Percentiles rank a stretch among this genome's conserved stretches.
phyloP scores from a whole-genome alignment of 2,888 invertebrate species.

The Drosophila recens region DNA sequence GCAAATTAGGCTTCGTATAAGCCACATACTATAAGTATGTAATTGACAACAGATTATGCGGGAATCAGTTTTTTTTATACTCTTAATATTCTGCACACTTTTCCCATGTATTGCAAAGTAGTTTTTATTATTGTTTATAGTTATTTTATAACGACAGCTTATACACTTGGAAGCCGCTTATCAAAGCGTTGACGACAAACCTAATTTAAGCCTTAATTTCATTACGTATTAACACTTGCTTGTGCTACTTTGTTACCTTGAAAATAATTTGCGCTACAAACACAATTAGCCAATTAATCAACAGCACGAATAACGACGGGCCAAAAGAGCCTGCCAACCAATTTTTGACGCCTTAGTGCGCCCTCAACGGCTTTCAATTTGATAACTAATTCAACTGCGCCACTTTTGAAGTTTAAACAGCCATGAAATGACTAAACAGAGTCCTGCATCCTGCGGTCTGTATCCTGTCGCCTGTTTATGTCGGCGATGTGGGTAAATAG shows the following conservation, averaged over 20 bases:
- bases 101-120: no score
- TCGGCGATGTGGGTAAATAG: conserved; percentile 39
- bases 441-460: conserved; percentile 29
- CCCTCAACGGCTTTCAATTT: conserved; percentile 59
- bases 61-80: no score
- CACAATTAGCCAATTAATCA: conserved; percentile 76
- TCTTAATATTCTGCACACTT: no score
- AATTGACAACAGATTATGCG: no score
- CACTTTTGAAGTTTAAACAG: conserved; percentile 67
- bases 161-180: conserved; percentile 37
- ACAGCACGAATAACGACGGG: conserved; percentile 55
- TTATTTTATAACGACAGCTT: conserved; percentile 23
- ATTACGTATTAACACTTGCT: conserved; percentile 61
- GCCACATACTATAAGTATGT: no score
- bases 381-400: conserved; percentile 63
- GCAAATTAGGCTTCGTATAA: no score
- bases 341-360: conserved; percentile 61
- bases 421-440: conserved; percentile 64
- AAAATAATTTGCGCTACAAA: conserved; percentile 61
- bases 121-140: conserved; percentile 5
- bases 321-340: conserved; percentile 45
- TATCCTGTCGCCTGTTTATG: conserved; percentile 25
- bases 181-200: conserved; percentile 41
- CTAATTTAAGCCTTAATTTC: conserved; percentile 62
- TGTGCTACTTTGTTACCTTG: conserved; percentile 10